Evolutionary conservation across 1,140 invertebrate species (phyloP).

Genomic region (Uloborus diversus): DNA sequence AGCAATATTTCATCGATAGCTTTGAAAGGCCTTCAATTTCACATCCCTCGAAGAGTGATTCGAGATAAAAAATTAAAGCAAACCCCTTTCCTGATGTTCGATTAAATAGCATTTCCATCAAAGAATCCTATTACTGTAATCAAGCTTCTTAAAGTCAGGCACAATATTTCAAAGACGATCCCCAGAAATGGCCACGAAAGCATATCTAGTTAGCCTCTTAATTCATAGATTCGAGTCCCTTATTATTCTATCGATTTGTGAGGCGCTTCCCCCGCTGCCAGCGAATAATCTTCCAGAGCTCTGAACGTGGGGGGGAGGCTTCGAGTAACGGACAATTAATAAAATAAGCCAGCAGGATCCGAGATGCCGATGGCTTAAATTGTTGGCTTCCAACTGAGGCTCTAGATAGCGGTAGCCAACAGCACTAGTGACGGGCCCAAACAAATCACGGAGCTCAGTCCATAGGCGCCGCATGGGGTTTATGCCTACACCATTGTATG

Average conservation of each 20-base stretch:
- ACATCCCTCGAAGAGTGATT: too few species aligned
- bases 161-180: too few species aligned
- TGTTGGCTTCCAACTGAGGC: constrained; percentile 32
- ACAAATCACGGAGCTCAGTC: constrained; percentile 41
- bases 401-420: constrained; percentile 10
- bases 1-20: too few species aligned
- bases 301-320: constrained; percentile 31
- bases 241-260: constrained; percentile 39
- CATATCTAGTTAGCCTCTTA: constrained; percentile 31
- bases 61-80: too few species aligned
- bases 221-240: constrained; percentile 32
- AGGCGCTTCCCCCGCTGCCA: constrained; percentile 38
- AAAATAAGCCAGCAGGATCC: constrained; percentile 38
- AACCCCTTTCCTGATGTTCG: too few species aligned
- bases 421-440: constrained; percentile 18
- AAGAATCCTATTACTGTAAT: too few species aligned
- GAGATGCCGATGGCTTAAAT: constrained; percentile 46
- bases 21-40: too few species aligned
- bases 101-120: too few species aligned
- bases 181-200: too few species aligned
- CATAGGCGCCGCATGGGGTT: constrained; percentile 6
- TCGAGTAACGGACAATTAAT: constrained; percentile 43
- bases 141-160: too few species aligned
- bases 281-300: constrained; percentile 20
- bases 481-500: constrained; percentile 24